phyloP scores from a whole-genome alignment of 2,797 vertebrate species.

The Rhadinocentrus ornatus region DNA sequence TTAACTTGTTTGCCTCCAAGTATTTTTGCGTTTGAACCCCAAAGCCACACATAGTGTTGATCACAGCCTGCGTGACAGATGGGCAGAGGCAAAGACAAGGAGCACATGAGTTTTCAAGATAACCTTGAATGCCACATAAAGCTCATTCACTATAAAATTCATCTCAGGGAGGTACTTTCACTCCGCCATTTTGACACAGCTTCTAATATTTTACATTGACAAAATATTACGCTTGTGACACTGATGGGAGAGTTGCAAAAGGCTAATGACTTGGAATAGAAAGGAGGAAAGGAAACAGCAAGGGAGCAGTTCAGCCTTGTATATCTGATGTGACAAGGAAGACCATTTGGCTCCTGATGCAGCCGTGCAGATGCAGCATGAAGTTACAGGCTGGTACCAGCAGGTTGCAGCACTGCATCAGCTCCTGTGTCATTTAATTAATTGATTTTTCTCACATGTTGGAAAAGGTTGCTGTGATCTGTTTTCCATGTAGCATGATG shows the following conservation, averaged over 20 bases:
- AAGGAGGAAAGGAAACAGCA: constrained; percentile 17
- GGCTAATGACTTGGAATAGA: constrained; percentile 6
- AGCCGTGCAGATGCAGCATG: constrained; percentile 37
- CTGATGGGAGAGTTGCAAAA: constrained; percentile 7
- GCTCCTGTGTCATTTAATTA: constrained; percentile 47
- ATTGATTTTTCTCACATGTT: constrained; percentile 44
- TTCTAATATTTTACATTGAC: constrained; percentile 18
- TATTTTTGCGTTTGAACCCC: constrained; percentile 76
- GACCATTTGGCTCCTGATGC: background rate
- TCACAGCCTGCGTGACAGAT: constrained; percentile 66
- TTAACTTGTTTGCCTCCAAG: constrained; percentile 73
- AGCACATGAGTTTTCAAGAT: constrained; percentile 2
- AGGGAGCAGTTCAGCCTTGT: background rate
- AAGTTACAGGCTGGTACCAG: constrained; percentile 56
- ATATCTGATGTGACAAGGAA: constrained; percentile 17
- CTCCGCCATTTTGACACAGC: background rate
- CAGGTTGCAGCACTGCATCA: constrained; percentile 68
- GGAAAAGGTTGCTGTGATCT: constrained; percentile 51
- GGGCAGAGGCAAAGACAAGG: constrained; percentile 3
- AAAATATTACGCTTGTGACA: constrained; percentile 26
- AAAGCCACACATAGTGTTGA: constrained; percentile 86
- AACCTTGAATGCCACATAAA: constrained; percentile 6
- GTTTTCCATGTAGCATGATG: constrained; percentile 45
- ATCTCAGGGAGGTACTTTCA: background rate
- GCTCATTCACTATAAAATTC: background rate